Conservation (phyloP, 2,113 vertebrate genomes). For the Cyphomyrus discorhynchus region DNA sequence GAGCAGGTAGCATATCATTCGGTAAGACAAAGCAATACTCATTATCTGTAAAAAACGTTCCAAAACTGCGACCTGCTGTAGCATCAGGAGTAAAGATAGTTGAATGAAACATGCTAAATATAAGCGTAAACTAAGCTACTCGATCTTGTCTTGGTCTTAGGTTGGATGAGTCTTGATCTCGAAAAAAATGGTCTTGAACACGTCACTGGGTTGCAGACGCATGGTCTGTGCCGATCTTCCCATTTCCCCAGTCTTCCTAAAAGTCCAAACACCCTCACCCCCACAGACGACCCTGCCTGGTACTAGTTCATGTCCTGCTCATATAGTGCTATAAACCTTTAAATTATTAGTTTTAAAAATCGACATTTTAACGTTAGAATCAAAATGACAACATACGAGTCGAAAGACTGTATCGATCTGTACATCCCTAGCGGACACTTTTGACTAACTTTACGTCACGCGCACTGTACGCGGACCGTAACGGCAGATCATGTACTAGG, state of each 20-base stretch:
- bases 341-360: neutral
- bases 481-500: neutral
- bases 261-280: no score
- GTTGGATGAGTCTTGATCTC: no score
- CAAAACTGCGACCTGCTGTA: no score
- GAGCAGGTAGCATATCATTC: no score
- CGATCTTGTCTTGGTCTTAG: no score
- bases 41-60: no score
- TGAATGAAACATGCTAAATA: no score
- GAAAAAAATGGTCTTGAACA: no score
- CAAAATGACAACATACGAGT: neutral
- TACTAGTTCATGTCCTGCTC: neutral
- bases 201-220: no score
- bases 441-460: neutral
- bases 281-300: neutral
- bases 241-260: neutral
- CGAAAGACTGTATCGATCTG: neutral
- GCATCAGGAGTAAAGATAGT: no score
- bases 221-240: neutral
- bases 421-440: neutral
- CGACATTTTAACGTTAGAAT: neutral
- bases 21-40: no score
- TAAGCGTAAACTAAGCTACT: no score
- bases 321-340: neutral
- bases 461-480: neutral